A percentile compares a stretch with the other conserved stretches of the same genome.
Conservation (phyloP, 2,797 vertebrate genomes). For the Knipowitschia caucasica region DNA sequence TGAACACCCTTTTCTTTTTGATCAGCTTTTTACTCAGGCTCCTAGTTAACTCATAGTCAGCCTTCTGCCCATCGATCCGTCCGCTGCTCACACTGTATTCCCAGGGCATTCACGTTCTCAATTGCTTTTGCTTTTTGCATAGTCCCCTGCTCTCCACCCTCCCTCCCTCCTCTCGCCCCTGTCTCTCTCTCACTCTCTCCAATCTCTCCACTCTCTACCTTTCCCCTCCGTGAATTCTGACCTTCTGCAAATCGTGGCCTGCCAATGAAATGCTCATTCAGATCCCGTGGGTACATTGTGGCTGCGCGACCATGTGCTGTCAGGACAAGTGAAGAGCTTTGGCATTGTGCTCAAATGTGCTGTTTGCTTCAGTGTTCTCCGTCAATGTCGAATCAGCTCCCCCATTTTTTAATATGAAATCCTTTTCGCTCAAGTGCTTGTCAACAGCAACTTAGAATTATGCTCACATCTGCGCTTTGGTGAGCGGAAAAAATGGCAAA, state of each 20-base stretch:
- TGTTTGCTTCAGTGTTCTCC: constrained; percentile 67
- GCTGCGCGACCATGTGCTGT: constrained; percentile 64
- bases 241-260: constrained; percentile 62
- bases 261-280: constrained; percentile 66
- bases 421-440: constrained; percentile 59
- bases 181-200: too few species aligned
- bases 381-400: constrained; percentile 67
- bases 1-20: constrained; percentile 44
- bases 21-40: constrained; percentile 66
- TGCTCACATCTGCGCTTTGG: constrained; percentile 28
- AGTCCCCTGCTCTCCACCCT: constrained; percentile 16
- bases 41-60: constrained; percentile 61
- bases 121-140: constrained; percentile 52
- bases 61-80: constrained; percentile 58
- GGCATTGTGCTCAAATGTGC: constrained; percentile 68
- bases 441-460: constrained; percentile 56
- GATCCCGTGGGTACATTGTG: constrained; percentile 61
- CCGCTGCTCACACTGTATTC: constrained; percentile 45
- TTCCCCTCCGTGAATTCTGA: constrained; percentile 68
- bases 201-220: not conserved
- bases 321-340: constrained; percentile 69
- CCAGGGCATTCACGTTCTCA: constrained; percentile 47
- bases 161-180: not conserved
- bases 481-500: constrained; percentile 29
- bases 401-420: constrained; percentile 60